Conservation (phyloP, 2,113 vertebrate species). For the Pithys albifrons region DNA sequence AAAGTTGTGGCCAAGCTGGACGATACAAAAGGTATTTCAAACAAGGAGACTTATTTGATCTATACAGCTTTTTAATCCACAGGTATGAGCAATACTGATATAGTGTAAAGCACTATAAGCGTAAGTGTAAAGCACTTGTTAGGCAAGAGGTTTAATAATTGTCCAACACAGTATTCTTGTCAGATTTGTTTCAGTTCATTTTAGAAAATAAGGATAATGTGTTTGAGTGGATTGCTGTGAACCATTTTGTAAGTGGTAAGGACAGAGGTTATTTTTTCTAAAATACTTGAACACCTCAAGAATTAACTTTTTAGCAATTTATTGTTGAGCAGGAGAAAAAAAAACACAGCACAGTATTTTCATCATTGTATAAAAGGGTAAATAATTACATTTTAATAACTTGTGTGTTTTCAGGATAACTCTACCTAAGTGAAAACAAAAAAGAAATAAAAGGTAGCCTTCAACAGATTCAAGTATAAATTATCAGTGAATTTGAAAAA, state of each 20-base stretch:
- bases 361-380: background rate
- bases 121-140: background rate
- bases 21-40: slow-evolving; percentile 88
- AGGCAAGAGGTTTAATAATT: background rate
- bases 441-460: background rate
- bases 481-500: background rate
- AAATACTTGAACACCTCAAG: background rate
- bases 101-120: background rate
- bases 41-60: background rate
- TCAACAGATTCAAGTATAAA: background rate
- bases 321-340: background rate
- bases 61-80: background rate
- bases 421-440: background rate
- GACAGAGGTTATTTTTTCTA: background rate
- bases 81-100: background rate
- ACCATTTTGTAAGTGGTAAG: background rate
- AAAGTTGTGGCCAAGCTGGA: slow-evolving; percentile 89
- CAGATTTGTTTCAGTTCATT: background rate
- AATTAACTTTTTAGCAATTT: background rate
- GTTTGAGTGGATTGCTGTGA: background rate
- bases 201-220: background rate
- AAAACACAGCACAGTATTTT: background rate
- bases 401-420: background rate
- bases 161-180: background rate
- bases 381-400: background rate